phyloP scores from a whole-genome alignment of 2,888 invertebrate species.

The Chalcis sispes region DNA sequence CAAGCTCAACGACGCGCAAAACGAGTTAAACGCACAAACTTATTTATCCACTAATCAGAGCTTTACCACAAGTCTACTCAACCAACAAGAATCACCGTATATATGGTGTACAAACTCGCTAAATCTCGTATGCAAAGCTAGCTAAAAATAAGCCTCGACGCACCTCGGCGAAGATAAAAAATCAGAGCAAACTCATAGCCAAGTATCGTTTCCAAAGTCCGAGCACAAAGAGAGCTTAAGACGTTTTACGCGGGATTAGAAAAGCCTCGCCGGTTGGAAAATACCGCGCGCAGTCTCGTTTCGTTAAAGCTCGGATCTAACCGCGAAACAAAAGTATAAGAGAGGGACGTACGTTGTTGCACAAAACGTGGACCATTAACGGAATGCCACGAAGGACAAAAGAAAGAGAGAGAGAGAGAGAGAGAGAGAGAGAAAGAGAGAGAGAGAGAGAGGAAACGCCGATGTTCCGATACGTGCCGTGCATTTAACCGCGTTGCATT shows the following conservation, averaged over 20 bases:
- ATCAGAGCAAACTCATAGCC: constrained; percentile 55
- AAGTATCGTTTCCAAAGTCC: constrained; percentile 55
- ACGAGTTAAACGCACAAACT: too few species aligned
- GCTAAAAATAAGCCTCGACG: constrained; percentile 44
- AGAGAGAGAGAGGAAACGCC: constrained; percentile 55
- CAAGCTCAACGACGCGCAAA: too few species aligned
- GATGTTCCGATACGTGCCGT: constrained; percentile 73
- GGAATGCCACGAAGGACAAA: constrained; percentile 57
- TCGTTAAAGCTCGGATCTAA: constrained; percentile 8
- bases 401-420: too few species aligned
- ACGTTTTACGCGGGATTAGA: constrained; percentile 55
- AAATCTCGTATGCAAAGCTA: constrained; percentile 55
- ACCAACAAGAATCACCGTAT: too few species aligned
- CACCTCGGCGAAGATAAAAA: constrained; percentile 29
- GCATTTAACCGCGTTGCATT: constrained; percentile 61
- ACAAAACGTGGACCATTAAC: constrained; percentile 51
- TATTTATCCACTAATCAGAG: too few species aligned
- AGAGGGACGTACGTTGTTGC: constrained; percentile 11
- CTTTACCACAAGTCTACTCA: too few species aligned
- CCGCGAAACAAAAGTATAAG: constrained; percentile 23
- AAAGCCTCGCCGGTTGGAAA: constrained; percentile 28
- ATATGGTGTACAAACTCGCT: neutral
- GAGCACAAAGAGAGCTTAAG: constrained; percentile 40
- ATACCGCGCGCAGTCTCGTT: neutral
- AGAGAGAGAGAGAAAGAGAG: too few species aligned